Percentiles rank a stretch among this genome's conserved stretches.
Conservation (phyloP, 2,888 invertebrate species). For the Pseudococcus longispinus region DNA sequence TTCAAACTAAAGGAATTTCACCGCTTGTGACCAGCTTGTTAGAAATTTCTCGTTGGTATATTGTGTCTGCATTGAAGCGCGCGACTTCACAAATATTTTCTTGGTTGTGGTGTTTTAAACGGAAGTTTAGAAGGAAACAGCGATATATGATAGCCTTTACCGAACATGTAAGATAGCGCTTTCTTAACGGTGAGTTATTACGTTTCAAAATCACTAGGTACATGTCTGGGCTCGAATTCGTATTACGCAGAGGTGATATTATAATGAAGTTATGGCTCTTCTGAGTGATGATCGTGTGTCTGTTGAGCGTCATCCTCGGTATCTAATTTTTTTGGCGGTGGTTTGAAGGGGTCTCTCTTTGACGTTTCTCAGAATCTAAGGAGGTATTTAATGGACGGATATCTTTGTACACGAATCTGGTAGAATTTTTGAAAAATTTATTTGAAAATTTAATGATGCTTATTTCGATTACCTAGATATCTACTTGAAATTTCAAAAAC, state of each 20-base stretch:
- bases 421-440: no score
- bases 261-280: background rate
- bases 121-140: constrained; percentile 36
- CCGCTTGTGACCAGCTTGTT: constrained; percentile 10
- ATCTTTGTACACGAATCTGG: no score
- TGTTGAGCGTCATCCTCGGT: no score
- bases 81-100: constrained; percentile 7
- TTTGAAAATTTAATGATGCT: no score
- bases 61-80: background rate
- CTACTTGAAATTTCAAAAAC: no score
- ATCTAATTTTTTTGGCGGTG: no score
- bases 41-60: constrained; percentile 33
- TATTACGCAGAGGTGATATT: background rate
- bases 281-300: background rate
- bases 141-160: constrained; percentile 43
- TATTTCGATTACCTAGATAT: no score
- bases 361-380: no score
- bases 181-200: constrained; percentile 40
- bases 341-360: no score
- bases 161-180: background rate
- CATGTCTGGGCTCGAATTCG: background rate
- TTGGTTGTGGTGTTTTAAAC: background rate
- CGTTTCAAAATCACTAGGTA: constrained; percentile 9
- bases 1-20: constrained; percentile 37
- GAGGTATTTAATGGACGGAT: no score